Evolutionary conservation across 2,113 vertebrate genomes (phyloP).

Genomic region (Notechis scutatus): DNA sequence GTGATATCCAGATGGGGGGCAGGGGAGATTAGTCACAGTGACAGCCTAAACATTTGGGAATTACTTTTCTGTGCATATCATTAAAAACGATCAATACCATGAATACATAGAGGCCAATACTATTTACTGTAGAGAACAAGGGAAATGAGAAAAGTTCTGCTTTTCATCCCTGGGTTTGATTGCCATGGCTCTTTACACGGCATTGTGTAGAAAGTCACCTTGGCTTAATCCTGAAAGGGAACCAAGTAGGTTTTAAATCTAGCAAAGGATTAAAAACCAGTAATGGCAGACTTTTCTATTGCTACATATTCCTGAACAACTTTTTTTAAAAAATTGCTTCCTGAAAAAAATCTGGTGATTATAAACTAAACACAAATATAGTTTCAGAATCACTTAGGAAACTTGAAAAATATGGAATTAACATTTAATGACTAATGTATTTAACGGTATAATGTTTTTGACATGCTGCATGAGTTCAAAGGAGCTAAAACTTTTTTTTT

Average conservation of each 20-base stretch:
- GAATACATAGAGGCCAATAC: constrained; percentile 69
- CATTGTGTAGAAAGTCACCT: constrained; percentile 53
- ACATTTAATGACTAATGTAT: background rate
- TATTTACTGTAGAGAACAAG: constrained; percentile 75
- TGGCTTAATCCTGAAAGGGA: background rate
- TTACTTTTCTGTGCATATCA: constrained; percentile 86
- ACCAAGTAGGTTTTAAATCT: background rate
- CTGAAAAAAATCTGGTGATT: background rate
- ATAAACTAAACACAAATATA: background rate
- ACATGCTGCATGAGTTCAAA: background rate
- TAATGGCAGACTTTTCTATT: background rate
- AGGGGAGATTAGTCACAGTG: constrained; percentile 82
- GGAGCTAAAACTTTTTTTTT: background rate
- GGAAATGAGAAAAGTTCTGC: constrained; percentile 48
- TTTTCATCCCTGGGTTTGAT: constrained; percentile 57
- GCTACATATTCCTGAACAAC: background rate
- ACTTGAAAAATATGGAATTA: background rate
- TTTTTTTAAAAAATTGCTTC: background rate
- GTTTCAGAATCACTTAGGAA: background rate
- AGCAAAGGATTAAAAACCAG: background rate
- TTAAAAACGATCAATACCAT: constrained; percentile 85
- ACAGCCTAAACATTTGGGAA: constrained; percentile 80
- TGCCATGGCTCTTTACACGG: constrained; percentile 22
- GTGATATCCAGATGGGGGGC: constrained; percentile 70
- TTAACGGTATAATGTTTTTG: background rate